Percentiles rank a stretch among this genome's conserved stretches.
These are phyloP conservation scores for Drosophila grimshawi DNA, from an alignment of 1,140 invertebrate genomes.

Conservation along the genomic window DNA sequence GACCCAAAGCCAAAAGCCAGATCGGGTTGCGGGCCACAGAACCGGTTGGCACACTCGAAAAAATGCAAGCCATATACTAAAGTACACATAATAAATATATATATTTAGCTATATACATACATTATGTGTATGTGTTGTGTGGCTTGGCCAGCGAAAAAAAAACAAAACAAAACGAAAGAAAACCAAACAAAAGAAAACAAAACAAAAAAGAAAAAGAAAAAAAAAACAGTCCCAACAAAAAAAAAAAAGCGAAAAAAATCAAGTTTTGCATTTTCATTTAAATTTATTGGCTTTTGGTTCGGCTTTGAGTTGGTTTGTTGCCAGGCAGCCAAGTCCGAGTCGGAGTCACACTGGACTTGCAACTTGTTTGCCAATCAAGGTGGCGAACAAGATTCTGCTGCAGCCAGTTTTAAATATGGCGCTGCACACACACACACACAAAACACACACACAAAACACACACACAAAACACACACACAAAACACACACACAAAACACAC, in stretches of 20 bases:
- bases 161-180: background rate
- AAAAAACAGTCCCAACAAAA: background rate
- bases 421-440: conserved; percentile 25
- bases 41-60: conserved; percentile 46
- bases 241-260: conserved; percentile 39
- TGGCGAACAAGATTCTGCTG: conserved; percentile 51
- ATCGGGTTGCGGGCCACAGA: conserved; percentile 4
- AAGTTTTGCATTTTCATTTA: conserved; percentile 82
- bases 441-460: background rate
- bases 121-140: background rate
- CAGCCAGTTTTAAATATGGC: conserved; percentile 57
- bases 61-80: conserved; percentile 30
- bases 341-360: conserved; percentile 39
- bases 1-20: conserved; percentile 14
- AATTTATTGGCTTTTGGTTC: conserved; percentile 70
- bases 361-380: conserved; percentile 67
- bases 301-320: conserved; percentile 35
- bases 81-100: conserved; percentile 4
- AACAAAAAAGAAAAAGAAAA: conserved; percentile 16
- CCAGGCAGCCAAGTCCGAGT: conserved; percentile 13
- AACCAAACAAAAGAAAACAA: background rate
- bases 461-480: conserved; percentile 1
- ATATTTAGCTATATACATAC: background rate
- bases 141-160: background rate
- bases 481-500: background rate